These are phyloP conservation scores for Petrocephalus microphthalmus DNA, from an alignment of 2,113 vertebrate genomes.

Conservation along the genomic window DNA sequence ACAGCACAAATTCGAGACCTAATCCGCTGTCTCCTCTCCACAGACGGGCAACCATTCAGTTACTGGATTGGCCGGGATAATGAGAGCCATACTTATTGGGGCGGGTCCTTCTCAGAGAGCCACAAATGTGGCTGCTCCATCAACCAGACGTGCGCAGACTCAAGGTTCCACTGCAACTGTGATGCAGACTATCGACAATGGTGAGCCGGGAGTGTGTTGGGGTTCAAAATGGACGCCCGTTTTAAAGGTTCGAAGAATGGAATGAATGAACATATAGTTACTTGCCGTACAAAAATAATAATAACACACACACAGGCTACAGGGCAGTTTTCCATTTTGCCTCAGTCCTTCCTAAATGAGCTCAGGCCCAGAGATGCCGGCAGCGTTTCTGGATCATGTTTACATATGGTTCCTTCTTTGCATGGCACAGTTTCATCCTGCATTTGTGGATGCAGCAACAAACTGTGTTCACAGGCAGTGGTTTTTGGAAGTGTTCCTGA, in stretches of 20 bases:
- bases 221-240: not conserved
- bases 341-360: too few species aligned
- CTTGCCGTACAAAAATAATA: not conserved
- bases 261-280: not conserved
- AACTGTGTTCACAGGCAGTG: too few species aligned
- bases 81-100: slow-evolving; percentile 93
- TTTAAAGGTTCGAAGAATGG: not conserved
- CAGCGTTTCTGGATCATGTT: too few species aligned
- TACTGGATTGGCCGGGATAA: slow-evolving; percentile 91
- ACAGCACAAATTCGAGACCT: not conserved
- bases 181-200: slow-evolving; percentile 87
- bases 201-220: slow-evolving; percentile 52
- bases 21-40: not conserved
- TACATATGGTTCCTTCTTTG: too few species aligned
- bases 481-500: too few species aligned
- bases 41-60: slow-evolving; percentile 82
- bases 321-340: too few species aligned
- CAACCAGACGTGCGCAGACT: slow-evolving; percentile 80
- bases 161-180: slow-evolving; percentile 87
- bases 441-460: too few species aligned
- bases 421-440: too few species aligned
- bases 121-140: slow-evolving; percentile 86
- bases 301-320: too few species aligned
- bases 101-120: slow-evolving; percentile 81
- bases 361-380: too few species aligned